A percentile compares a stretch with the other conserved stretches of the same genome.
These are phyloP conservation scores for Apis dorsata DNA, from an alignment of 1,140 invertebrate genomes.

Conservation along the genomic window DNA sequence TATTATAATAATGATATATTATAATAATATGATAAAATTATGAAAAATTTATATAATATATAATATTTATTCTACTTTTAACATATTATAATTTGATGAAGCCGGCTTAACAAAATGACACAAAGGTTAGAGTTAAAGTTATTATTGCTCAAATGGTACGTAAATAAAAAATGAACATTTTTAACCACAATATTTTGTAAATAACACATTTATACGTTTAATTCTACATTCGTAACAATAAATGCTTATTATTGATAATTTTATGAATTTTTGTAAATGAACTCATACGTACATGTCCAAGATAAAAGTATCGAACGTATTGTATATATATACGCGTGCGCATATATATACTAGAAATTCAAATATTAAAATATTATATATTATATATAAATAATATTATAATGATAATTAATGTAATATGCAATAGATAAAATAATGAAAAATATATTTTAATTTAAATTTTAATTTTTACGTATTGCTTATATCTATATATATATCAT, in stretches of 20 bases:
- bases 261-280: background rate
- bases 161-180: background rate
- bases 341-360: background rate
- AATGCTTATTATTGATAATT: background rate
- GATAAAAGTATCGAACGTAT: background rate
- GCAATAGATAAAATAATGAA: too few relatives aligned
- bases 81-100: background rate
- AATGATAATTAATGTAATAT: too few relatives aligned
- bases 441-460: too few relatives aligned
- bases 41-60: background rate
- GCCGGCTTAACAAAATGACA: conserved; percentile 16
- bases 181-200: background rate
- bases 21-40: background rate
- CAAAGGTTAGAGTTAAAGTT: conserved; percentile 20
- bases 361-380: background rate
- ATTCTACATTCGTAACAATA: background rate
- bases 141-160: background rate
- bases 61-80: background rate
- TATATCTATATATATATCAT: too few relatives aligned
- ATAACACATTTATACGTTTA: background rate
- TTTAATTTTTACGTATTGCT: too few relatives aligned
- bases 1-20: background rate
- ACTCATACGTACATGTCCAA: background rate
- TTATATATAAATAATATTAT: too few relatives aligned
- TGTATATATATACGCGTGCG: background rate